A percentile compares a stretch with the other conserved stretches of the same genome.
These are phyloP conservation scores for Tragelaphus strepsiceros DNA, from an alignment of 2,113 vertebrate genomes.

Conservation along the genomic window DNA sequence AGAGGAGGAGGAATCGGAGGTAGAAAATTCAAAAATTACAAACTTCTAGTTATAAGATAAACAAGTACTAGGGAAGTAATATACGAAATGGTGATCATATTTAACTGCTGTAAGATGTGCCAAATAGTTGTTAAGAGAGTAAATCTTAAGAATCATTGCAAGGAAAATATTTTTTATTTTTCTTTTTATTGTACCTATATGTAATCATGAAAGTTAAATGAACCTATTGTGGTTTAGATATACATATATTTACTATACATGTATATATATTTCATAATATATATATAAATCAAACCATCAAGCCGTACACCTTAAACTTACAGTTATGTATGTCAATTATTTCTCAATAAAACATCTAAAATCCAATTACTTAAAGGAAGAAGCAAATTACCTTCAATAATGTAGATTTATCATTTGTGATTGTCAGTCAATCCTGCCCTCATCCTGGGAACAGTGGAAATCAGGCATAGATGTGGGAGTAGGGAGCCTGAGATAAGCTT, in stretches of 20 bases:
- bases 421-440: neutral
- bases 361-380: neutral
- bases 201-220: neutral
- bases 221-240: neutral
- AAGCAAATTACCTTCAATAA: neutral
- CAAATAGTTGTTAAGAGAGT: neutral
- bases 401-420: neutral
- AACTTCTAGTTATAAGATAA: neutral
- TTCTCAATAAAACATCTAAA: neutral
- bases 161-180: neutral
- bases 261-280: neutral
- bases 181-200: neutral
- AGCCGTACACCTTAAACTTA: neutral
- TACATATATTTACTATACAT: neutral
- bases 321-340: neutral
- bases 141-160: neutral
- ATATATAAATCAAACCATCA: neutral
- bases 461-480: neutral
- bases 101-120: neutral
- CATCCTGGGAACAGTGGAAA: neutral
- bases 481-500: neutral
- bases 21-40: neutral
- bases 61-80: neutral
- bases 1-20: neutral
- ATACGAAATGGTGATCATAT: too few species aligned